phyloP scores from a whole-genome alignment of 2,888 invertebrate species.

The Drosophila tanythrix region DNA sequence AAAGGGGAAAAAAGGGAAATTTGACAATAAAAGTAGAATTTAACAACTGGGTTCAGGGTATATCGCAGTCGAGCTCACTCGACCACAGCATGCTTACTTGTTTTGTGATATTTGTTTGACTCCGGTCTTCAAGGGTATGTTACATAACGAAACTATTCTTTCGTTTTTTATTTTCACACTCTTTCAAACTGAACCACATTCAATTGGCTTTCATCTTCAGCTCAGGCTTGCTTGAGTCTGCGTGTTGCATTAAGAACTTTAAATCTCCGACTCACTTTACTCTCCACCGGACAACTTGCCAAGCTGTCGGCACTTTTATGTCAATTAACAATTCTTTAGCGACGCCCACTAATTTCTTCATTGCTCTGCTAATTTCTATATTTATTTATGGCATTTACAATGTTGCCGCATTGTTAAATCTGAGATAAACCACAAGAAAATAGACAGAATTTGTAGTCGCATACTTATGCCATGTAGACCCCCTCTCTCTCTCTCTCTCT shows the following conservation, averaged over 20 bases:
- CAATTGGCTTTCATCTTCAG: not conserved
- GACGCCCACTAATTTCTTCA: constrained; percentile 48
- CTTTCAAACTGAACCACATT: not conserved
- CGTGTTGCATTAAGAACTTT: not conserved
- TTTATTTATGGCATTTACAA: constrained; percentile 27
- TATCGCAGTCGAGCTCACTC: no score
- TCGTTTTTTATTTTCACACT: not conserved
- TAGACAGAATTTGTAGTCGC: not conserved
- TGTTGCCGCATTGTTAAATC: constrained; percentile 21
- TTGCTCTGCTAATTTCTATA: constrained; percentile 52
- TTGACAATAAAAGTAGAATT: no score
- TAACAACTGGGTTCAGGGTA: no score
- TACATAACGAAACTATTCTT: not conserved
- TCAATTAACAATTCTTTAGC: constrained; percentile 53
- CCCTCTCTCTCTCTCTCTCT: not conserved
- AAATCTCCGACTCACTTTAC: not conserved
- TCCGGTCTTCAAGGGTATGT: not conserved
- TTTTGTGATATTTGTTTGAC: not conserved
- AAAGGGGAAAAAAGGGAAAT: no score
- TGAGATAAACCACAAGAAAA: not conserved
- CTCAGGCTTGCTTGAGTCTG: not conserved
- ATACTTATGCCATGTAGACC: not conserved
- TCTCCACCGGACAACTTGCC: not conserved
- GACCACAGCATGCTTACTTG: no score
- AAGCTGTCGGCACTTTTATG: constrained; percentile 44